phyloP scores from a whole-genome alignment of 2,888 invertebrate genomes.

The Julus scanicus region DNA sequence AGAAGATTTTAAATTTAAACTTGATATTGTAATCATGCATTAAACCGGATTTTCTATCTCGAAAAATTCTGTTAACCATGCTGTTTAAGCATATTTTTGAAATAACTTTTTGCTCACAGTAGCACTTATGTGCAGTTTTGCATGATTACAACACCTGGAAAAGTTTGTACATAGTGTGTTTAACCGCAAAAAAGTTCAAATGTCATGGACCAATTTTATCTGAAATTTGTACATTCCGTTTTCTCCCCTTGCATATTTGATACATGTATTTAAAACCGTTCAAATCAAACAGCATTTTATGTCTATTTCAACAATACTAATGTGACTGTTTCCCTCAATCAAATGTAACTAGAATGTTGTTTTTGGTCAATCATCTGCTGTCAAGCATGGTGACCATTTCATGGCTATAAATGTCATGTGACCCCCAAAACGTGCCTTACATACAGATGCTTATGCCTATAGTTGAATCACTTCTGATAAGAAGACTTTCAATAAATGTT shows the following conservation, averaged over 20 bases:
- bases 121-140: neutral
- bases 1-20: too few species aligned
- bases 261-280: neutral
- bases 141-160: neutral
- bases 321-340: neutral
- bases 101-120: neutral
- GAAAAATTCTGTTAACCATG: too few species aligned
- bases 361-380: neutral
- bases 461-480: neutral
- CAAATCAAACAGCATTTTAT: neutral
- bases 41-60: too few species aligned
- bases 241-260: neutral
- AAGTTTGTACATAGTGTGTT: neutral
- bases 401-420: neutral
- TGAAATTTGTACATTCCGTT: neutral
- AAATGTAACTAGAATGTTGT: neutral
- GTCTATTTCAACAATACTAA: neutral
- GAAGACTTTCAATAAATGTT: too few species aligned
- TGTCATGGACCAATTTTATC: neutral
- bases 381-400: neutral
- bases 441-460: neutral
- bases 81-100: neutral
- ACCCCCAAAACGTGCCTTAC: neutral
- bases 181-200: conserved; percentile 20
- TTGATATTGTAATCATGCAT: too few species aligned